A percentile compares a stretch with the other conserved stretches of the same genome.
Evolutionary conservation across 2,113 vertebrate species (phyloP).

Genomic region (Chlamydotis undulata): DNA sequence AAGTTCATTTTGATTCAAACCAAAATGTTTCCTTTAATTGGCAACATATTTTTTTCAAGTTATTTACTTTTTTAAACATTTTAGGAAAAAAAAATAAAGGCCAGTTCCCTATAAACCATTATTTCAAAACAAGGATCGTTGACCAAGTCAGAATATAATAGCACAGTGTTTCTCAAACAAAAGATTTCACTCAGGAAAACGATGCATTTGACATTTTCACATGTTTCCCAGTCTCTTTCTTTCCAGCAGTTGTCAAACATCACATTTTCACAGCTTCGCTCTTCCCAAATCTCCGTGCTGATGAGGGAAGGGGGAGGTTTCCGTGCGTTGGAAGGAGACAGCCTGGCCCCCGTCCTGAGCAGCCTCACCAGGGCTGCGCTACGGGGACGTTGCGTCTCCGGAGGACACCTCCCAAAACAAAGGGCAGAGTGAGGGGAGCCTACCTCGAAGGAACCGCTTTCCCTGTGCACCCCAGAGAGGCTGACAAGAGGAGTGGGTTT

Average conservation of each 20-base stretch:
- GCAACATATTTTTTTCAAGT: neutral
- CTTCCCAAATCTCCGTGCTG: neutral
- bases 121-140: neutral
- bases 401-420: neutral
- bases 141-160: neutral
- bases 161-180: neutral
- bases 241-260: neutral
- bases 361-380: neutral
- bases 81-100: neutral
- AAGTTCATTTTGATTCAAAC: neutral
- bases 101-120: neutral
- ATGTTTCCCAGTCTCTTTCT: neutral
- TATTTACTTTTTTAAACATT: neutral
- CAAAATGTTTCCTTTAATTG: neutral
- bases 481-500: neutral
- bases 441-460: neutral
- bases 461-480: neutral
- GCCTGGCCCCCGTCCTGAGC: neutral
- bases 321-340: neutral
- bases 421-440: fast-evolving
- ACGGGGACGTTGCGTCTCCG: neutral
- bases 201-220: neutral
- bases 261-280: neutral
- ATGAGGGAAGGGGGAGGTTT: neutral
- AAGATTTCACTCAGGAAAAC: neutral